phyloP scores from a whole-genome alignment of 2,888 invertebrate genomes.

The Vandiemenella viatica region DNA sequence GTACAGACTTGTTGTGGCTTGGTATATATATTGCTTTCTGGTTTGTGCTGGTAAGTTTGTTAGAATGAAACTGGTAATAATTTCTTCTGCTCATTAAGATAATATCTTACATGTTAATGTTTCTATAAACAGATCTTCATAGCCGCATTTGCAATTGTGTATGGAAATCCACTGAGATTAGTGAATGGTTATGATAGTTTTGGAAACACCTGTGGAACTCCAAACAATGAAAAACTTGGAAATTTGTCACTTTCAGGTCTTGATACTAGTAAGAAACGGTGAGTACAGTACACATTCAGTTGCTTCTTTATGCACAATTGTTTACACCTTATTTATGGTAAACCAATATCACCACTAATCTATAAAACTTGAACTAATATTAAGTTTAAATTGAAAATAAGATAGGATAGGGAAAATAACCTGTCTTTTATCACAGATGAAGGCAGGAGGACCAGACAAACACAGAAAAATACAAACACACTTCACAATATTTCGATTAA shows the following conservation, averaged over 20 bases:
- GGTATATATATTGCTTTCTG: constrained; percentile 64
- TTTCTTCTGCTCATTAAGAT: background rate
- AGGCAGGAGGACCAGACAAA: too few species aligned
- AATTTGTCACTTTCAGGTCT: constrained; percentile 68
- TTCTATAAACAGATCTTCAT: constrained; percentile 50
- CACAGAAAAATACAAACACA: too few species aligned
- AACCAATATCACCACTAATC: too few species aligned
- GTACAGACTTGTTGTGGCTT: constrained; percentile 74
- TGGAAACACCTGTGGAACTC: constrained; percentile 85
- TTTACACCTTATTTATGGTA: too few species aligned
- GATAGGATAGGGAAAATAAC: too few species aligned
- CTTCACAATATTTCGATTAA: too few species aligned
- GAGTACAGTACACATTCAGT: constrained; percentile 16
- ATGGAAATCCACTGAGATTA: constrained; percentile 70
- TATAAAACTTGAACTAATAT: too few species aligned
- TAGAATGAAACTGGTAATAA: background rate
- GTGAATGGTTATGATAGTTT: constrained; percentile 88
- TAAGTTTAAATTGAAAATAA: too few species aligned
- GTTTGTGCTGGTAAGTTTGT: constrained; percentile 63
- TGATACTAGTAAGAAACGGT: constrained; percentile 61
- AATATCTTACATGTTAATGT: background rate
- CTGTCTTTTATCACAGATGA: too few species aligned
- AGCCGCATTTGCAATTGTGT: constrained; percentile 74
- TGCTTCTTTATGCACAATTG: too few species aligned
- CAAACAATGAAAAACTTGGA: constrained; percentile 56